Percentiles rank a stretch among this genome's conserved stretches.
Conservation (phyloP, 2,888 invertebrate genomes). For the Nineta flava region DNA sequence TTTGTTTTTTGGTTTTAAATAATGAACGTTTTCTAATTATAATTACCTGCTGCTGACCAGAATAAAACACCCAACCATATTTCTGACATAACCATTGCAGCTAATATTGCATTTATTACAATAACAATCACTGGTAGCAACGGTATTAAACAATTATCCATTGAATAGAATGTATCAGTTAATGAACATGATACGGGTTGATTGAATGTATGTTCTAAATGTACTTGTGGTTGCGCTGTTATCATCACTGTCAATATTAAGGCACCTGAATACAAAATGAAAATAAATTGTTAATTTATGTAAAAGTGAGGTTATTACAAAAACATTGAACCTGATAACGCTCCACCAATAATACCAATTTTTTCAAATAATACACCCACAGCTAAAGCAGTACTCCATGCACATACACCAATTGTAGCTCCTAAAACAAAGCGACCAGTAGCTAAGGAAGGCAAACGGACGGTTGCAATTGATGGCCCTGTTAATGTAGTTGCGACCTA, state of each 20-base stretch:
- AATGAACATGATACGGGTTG: not conserved
- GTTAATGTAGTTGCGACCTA: constrained; percentile 20
- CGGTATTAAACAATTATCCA: constrained; percentile 17
- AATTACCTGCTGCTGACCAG: constrained; percentile 40
- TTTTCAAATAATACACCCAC: constrained; percentile 18
- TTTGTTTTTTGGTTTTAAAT: too few species aligned
- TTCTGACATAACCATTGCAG: constrained; percentile 37
- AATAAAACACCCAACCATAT: constrained; percentile 45
- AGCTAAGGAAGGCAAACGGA: constrained; percentile 9
- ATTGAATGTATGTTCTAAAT: constrained; percentile 3
- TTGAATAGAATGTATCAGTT: constrained; percentile 1
- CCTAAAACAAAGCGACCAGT: constrained; percentile 10
- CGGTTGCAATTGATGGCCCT: constrained; percentile 4
- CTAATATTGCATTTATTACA: constrained; percentile 29
- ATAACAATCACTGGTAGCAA: constrained; percentile 32
- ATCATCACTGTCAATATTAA: constrained; percentile 32
- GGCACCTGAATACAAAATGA: constrained; percentile 29
- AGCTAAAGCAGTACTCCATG: constrained; percentile 8
- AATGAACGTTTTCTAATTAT: too few species aligned
- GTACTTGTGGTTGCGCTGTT: constrained; percentile 34
- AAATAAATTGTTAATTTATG: too few species aligned
- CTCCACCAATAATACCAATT: constrained; percentile 18
- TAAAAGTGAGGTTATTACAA: too few species aligned
- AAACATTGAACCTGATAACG: constrained; percentile 18
- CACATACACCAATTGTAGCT: constrained; percentile 4